A percentile compares a stretch with the other conserved stretches of the same genome.
phyloP scores from a whole-genome alignment of 2,113 vertebrate genomes.

The Rattus norvegicus region GRCr8 NC_086019.1:11803501-11804000 shows the following conservation, averaged over 20 bases:
- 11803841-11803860: conserved; percentile 97
- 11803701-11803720: conserved; percentile 99
- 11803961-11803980: conserved; percentile 84
- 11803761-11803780: conserved; percentile 97
- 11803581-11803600: conserved; percentile 98
- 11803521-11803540: conserved; percentile 97
- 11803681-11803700: conserved; percentile 96
- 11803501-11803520: conserved; percentile 97
- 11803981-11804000: conserved; percentile 91
- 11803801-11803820: conserved; percentile 97
- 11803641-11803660: conserved; percentile 94
- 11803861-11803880: conserved; percentile 92
- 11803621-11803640: conserved; percentile 96
- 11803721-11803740: conserved; percentile 96
- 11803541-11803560: conserved; percentile 94
- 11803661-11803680: conserved; percentile 96
- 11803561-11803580: conserved; percentile 97
- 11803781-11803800: conserved; percentile 99
- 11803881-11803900: conserved; percentile 97
- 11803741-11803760: conserved; percentile 96
- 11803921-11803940: conserved; percentile 93
- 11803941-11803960: conserved; percentile 96
- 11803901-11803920: conserved; percentile 98
- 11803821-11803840: conserved; percentile 97
- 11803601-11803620: conserved; percentile 96